phyloP scores from a whole-genome alignment of 2,888 invertebrate genomes.

The Tetropium fuscum region DNA sequence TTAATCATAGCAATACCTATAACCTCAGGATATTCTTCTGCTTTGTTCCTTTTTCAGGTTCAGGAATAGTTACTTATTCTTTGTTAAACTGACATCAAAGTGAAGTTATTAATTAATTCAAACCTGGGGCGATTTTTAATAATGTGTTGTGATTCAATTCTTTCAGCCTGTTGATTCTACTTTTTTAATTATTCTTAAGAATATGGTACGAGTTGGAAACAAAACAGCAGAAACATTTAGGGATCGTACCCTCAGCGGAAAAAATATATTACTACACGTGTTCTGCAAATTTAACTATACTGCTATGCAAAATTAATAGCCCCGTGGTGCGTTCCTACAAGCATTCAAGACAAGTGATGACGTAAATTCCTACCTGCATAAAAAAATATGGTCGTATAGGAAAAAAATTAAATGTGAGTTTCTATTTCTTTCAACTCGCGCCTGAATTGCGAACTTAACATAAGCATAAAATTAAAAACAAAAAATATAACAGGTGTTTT shows the following conservation, averaged over 20 bases:
- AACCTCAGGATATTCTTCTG: conserved; percentile 22
- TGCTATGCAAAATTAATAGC: no score
- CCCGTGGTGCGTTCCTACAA: no score
- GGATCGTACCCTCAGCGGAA: background rate
- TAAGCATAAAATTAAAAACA: no score
- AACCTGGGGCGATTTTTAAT: conserved; percentile 18
- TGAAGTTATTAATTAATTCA: conserved; percentile 40
- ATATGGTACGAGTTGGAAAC: background rate
- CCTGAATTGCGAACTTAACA: no score
- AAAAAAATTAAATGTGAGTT: no score
- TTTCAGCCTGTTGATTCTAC: conserved; percentile 17
- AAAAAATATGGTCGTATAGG: no score
- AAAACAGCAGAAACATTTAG: background rate
- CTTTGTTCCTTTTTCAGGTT: conserved; percentile 27
- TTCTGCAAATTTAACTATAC: no score
- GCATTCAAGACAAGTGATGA: no score
- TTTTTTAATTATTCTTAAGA: conserved; percentile 13
- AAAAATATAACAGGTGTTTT: no score
- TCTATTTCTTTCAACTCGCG: no score
- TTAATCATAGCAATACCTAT: conserved; percentile 29
- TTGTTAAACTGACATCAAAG: conserved; percentile 40
- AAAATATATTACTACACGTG: no score
- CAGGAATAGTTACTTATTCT: conserved; percentile 32
- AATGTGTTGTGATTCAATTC: conserved; percentile 23
- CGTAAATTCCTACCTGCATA: no score